Base-by-base conservation (phyloP, 2,888 invertebrate genomes). In the Harpalus rubripes region DNA sequence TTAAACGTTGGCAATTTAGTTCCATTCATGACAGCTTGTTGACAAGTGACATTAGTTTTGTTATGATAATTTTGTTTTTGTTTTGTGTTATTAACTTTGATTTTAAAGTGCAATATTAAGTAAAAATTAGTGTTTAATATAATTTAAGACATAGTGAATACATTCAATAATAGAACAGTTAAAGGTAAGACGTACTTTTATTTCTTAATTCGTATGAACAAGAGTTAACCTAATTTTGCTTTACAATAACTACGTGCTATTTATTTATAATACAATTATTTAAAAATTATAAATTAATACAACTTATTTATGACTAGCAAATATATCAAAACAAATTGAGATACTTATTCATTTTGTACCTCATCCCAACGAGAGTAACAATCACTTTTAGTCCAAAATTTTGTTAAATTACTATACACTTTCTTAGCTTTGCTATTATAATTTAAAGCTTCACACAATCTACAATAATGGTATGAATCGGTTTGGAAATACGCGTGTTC, bases 401-500 rank as follows among this genome's bases (percentile, higher is more conserved):
- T 85, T 39, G 90, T 89, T 12, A 93, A 87, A 86, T 91, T 86
- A 4, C 89, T 61, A 86, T 93, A 93, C 7, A 91, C 88, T 87
- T 92, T 93, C 0, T 59, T 74, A 1, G 86, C 84, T 58, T 88
- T 89, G 15, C 90, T 90, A 88, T 95, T 94, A 87, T 93, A 94
- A 89, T 94, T 94, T 12, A 95, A 90, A n/a, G 95, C 95, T 89
- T 95, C 93, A 88, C 95, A 95, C 7, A 94, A 88, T 82, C 95
- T 92, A 88, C 95, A 95, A 86, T 93, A 93, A 88, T 95, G 95
- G 80, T 90, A 91, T 0, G 94, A 94, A 8, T 90, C 90, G 0
- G 93, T 92, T 12, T 93, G 92, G 87, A 95, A 95, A 88, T 94
- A 95, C 0, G 95, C 95, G 88, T 95, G 95, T 87, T 95, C 95